Conservation (phyloP, 2,888 invertebrate species). For the Dorcus hopei region DNA sequence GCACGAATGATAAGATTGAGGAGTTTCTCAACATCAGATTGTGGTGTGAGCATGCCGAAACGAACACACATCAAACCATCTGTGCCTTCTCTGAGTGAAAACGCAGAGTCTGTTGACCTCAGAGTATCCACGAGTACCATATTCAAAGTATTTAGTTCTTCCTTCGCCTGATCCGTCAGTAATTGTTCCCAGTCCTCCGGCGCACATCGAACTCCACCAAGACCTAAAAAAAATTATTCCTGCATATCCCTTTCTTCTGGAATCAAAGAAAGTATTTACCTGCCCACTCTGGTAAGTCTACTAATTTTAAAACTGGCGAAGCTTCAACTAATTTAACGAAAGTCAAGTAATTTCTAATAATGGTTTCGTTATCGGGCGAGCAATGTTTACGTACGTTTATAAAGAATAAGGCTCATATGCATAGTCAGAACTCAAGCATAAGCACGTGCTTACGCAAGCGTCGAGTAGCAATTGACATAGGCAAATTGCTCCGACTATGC, state of each 20-base stretch:
- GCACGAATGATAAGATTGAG: slow-evolving; percentile 80
- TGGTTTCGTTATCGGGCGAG: too few relatives aligned
- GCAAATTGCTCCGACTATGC: too few relatives aligned
- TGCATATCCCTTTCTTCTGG: background rate
- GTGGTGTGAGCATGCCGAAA: slow-evolving; percentile 95
- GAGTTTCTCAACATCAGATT: slow-evolving; percentile 90
- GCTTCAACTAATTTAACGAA: slow-evolving; percentile 70
- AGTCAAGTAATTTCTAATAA: too few relatives aligned
- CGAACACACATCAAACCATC: slow-evolving; percentile 86
- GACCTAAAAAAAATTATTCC: slow-evolving; percentile 53
- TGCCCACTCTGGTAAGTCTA: slow-evolving; percentile 91
- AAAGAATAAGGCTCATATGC: too few relatives aligned
- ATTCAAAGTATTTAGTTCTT: slow-evolving; percentile 85
- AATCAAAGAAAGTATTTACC: slow-evolving; percentile 48
- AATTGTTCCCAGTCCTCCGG: slow-evolving; percentile 77
- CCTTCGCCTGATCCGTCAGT: slow-evolving; percentile 69
- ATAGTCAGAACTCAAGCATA: too few relatives aligned
- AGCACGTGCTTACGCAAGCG: too few relatives aligned
- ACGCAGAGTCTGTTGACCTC: slow-evolving; percentile 89
- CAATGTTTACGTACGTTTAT: too few relatives aligned
- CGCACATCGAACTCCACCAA: slow-evolving; percentile 83
- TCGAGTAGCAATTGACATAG: too few relatives aligned
- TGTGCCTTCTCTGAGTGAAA: slow-evolving; percentile 86
- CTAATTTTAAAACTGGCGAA: slow-evolving; percentile 71
- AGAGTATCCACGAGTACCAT: slow-evolving; percentile 85